Evolutionary conservation across 2,113 vertebrate genomes (phyloP).

Genomic region (Oreotragus oreotragus): DNA sequence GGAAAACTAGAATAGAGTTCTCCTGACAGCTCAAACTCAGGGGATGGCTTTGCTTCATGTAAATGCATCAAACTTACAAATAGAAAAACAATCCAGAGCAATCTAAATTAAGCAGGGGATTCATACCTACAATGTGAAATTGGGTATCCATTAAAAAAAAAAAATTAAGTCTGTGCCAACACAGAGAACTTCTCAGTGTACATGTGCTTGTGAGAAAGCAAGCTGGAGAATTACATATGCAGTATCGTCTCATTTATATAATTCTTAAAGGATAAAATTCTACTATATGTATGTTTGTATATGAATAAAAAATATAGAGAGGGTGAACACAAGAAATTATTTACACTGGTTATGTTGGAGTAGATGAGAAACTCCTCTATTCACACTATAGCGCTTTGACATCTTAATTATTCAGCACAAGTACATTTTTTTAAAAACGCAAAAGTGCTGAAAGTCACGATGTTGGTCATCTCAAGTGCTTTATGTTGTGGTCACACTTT

Average conservation of each 20-base stretch:
- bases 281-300: background rate
- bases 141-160: background rate
- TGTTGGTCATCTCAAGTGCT: background rate
- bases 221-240: background rate
- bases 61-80: background rate
- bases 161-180: background rate
- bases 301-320: background rate
- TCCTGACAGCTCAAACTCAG: background rate
- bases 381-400: background rate
- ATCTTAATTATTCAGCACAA: constrained; percentile 11
- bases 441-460: background rate
- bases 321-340: background rate
- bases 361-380: background rate
- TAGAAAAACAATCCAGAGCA: background rate
- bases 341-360: background rate
- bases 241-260: background rate
- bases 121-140: background rate
- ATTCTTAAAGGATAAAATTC: background rate
- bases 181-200: background rate
- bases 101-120: background rate
- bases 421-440: background rate
- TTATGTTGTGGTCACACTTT: background rate
- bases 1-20: background rate
- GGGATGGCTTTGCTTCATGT: background rate
- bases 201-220: background rate